phyloP scores from a whole-genome alignment of 2,113 vertebrate species.

The Nesogale talazaci region DNA sequence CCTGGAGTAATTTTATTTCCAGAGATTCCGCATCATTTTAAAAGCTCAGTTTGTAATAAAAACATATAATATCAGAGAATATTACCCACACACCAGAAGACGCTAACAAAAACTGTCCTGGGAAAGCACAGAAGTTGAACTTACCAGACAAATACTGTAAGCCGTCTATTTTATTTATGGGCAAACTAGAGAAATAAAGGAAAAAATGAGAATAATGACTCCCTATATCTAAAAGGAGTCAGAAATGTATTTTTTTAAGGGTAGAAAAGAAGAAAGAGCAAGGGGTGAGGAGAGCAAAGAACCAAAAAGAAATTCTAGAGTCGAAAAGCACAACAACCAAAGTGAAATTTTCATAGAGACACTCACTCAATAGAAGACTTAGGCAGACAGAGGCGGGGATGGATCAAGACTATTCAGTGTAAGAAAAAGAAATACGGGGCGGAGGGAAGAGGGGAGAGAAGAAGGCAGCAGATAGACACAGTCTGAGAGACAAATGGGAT shows the following conservation, averaged over 20 bases:
- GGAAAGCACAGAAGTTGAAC: not conserved
- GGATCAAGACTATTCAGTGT: not conserved
- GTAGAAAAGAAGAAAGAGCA: not conserved
- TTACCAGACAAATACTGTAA: not conserved
- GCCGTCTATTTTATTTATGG: not conserved
- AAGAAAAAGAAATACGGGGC: not conserved
- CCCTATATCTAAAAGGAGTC: not conserved
- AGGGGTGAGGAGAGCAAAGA: not conserved
- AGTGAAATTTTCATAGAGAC: not conserved
- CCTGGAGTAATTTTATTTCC: not conserved
- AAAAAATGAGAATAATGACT: not conserved
- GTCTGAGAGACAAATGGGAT: not conserved
- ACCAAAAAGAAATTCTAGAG: too few relatives aligned
- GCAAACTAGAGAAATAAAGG: not conserved
- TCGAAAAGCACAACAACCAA: too few relatives aligned
- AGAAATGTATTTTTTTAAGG: not conserved
- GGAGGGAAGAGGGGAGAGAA: not conserved
- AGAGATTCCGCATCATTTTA: not conserved
- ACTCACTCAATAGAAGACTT: not conserved
- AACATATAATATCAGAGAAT: conserved; percentile 8
- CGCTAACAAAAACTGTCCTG: not conserved
- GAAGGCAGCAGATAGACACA: not conserved
- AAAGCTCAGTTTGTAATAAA: not conserved
- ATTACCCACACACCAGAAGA: not conserved
- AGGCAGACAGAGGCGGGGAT: not conserved